Conservation (phyloP, 2,888 invertebrate species). For the Dynastes tityus region DNA sequence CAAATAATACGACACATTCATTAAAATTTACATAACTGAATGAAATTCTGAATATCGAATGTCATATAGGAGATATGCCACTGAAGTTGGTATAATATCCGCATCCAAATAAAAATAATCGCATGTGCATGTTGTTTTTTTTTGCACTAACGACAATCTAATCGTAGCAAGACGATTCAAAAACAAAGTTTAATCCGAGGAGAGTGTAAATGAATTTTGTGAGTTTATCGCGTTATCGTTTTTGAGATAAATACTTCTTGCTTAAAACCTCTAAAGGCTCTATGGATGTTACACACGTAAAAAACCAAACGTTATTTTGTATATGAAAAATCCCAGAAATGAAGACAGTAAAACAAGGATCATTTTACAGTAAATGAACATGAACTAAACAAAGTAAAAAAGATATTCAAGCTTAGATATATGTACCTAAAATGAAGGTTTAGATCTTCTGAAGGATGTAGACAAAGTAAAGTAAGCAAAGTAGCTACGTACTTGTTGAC, state of each 20-base stretch:
- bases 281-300: not conserved
- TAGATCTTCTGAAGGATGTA: too few relatives aligned
- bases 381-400: too few relatives aligned
- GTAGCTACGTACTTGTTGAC: too few relatives aligned
- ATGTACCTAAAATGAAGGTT: too few relatives aligned
- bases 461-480: too few relatives aligned
- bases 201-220: conserved; percentile 37
- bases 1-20: conserved; percentile 34
- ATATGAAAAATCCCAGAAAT: too few relatives aligned
- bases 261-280: not conserved
- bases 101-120: conserved; percentile 26
- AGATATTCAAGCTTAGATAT: too few relatives aligned
- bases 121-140: conserved; percentile 30
- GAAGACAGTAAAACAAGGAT: too few relatives aligned
- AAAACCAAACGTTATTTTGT: too few relatives aligned
- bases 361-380: too few relatives aligned
- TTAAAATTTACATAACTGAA: conserved; percentile 39
- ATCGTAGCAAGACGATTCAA: conserved; percentile 24
- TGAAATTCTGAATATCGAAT: conserved; percentile 17
- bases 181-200: conserved; percentile 39
- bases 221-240: conserved; percentile 30
- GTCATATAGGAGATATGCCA: conserved; percentile 7
- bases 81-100: conserved; percentile 25
- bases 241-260: conserved; percentile 17
- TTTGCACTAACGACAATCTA: conserved; percentile 31